Evolutionary conservation across 2,888 invertebrate genomes (phyloP).

Genomic region (Epinotia brunnichana): DNA sequence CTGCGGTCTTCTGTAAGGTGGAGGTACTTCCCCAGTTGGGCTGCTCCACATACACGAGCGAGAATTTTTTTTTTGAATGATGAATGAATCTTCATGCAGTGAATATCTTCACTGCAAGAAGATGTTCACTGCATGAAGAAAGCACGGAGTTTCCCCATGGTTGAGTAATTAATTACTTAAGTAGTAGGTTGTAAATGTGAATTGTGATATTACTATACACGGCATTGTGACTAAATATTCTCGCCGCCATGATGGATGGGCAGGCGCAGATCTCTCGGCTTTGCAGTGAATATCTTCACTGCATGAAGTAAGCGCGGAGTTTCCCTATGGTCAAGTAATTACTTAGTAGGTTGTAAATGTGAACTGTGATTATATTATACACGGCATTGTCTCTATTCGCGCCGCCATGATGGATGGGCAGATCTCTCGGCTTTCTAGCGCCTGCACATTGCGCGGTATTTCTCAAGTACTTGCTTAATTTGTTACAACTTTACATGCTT

Average conservation of each 20-base stretch:
- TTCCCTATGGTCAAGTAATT: slow-evolving; percentile 2
- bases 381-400: slow-evolving; percentile 31
- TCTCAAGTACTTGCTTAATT: slow-evolving; percentile 37
- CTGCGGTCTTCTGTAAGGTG: too few relatives aligned
- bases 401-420: slow-evolving; percentile 15
- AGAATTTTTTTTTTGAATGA: too few relatives aligned
- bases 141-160: not conserved
- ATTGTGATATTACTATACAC: slow-evolving; percentile 21
- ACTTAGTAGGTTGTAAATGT: slow-evolving; percentile 23
- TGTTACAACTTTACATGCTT: slow-evolving; percentile 26
- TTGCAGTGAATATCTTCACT: not conserved
- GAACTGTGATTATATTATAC: slow-evolving; percentile 25
- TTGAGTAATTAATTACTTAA: slow-evolving; percentile 19
- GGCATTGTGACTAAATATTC: slow-evolving; percentile 30
- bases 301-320: not conserved
- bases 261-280: slow-evolving; percentile 18
- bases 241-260: slow-evolving; percentile 20
- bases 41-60: too few relatives aligned
- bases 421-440: slow-evolving; percentile 25
- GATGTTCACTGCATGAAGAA: too few relatives aligned
- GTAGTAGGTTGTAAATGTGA: slow-evolving; percentile 19
- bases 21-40: too few relatives aligned
- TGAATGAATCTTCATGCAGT: too few relatives aligned
- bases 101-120: not conserved
- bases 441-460: slow-evolving; percentile 19